Conservation (phyloP, 1,140 invertebrate species). For the Amphibalanus amphitrite region DNA sequence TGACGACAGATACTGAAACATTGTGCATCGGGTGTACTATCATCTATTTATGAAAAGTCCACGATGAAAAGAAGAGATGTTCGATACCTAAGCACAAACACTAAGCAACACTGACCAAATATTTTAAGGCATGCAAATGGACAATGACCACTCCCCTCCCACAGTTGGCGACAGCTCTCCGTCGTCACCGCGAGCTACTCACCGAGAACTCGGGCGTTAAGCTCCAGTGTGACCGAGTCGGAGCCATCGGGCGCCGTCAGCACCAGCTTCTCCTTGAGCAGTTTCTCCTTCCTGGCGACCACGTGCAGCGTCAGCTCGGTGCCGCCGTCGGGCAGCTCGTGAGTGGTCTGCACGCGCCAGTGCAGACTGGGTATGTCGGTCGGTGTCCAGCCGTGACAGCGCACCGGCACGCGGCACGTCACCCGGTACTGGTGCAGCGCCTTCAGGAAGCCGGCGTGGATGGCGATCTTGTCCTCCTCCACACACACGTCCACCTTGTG, state of each 20-base stretch:
- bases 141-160: too few species aligned
- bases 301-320: not conserved
- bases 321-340: too few species aligned
- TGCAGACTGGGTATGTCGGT: not conserved
- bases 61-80: too few species aligned
- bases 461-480: not conserved
- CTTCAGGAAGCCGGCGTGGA: not conserved
- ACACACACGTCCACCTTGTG: not conserved
- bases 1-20: too few species aligned
- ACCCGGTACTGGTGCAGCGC: not conserved
- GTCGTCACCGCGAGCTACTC: not conserved
- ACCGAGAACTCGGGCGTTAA: not conserved
- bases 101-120: too few species aligned
- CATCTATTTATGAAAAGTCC: too few species aligned
- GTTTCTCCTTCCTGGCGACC: not conserved
- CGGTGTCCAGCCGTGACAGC: not conserved
- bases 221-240: not conserved
- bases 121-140: too few species aligned
- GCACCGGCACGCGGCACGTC: not conserved
- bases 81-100: too few species aligned
- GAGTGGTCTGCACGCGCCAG: not conserved
- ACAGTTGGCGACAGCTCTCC: too few species aligned
- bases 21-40: too few species aligned
- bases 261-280: not conserved
- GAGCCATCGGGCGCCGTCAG: not conserved